A percentile compares a stretch with the other conserved stretches of the same genome.
Conservation (phyloP, 2,113 vertebrate species). For the Ranitomeya variabilis region DNA sequence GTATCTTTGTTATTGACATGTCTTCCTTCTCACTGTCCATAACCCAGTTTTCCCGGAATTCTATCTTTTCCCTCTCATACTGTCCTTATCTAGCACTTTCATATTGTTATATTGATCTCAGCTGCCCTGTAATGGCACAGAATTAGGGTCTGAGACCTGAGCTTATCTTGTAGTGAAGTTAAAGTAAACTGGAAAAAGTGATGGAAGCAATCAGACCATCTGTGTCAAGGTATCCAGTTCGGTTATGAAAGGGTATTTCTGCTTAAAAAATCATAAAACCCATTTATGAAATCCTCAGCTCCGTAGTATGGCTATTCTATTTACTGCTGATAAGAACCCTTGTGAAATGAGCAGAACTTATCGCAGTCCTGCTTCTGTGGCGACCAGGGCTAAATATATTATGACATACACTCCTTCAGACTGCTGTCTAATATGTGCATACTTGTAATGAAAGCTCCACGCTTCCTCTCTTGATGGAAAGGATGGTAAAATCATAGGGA, state of each 20-base stretch:
- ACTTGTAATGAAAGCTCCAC: neutral
- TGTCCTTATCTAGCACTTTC: conserved; percentile 11
- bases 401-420: neutral
- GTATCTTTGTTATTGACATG: conserved; percentile 10
- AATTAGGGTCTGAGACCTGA: neutral
- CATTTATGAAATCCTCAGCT: neutral
- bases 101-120: conserved; percentile 26
- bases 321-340: neutral
- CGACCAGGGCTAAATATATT: neutral
- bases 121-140: neutral
- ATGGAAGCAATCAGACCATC: neutral
- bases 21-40: conserved; percentile 2
- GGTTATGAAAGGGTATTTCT: conserved; percentile 1
- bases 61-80: conserved; percentile 1
- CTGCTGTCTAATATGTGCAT: neutral
- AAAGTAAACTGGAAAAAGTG: conserved; percentile 5
- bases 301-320: neutral
- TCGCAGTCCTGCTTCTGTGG: neutral
- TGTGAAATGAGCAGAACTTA: neutral
- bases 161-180: neutral
- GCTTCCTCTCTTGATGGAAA: neutral
- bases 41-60: conserved; percentile 1
- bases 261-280: neutral
- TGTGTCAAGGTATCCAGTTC: neutral
- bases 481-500: too few species aligned